Percentiles rank a stretch among this genome's conserved stretches.
These are phyloP conservation scores for Ochropleura plecta DNA, from an alignment of 2,888 invertebrate genomes.

Conservation along the genomic window DNA sequence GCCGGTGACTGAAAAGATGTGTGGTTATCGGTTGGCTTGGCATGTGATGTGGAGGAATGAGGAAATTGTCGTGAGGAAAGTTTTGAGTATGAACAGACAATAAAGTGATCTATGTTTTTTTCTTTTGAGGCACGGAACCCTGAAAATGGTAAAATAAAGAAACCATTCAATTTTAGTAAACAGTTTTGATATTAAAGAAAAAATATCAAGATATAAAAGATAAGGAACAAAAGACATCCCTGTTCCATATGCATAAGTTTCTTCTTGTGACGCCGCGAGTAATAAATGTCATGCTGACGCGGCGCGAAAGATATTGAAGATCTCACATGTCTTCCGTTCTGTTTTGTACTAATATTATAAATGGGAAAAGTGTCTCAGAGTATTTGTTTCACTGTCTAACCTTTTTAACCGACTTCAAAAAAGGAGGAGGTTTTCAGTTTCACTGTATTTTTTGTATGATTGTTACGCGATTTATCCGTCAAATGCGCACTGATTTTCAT, in stretches of 20 bases:
- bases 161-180: not conserved
- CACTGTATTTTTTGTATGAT: no score
- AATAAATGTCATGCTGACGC: constrained; percentile 49
- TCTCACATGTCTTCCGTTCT: constrained; percentile 6
- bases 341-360: not conserved
- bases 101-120: no score
- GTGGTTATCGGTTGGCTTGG: no score
- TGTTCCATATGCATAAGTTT: constrained; percentile 17
- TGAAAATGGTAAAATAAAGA: not conserved
- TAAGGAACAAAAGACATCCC: constrained; percentile 5
- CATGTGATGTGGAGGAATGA: no score
- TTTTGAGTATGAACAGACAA: no score
- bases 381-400: not conserved
- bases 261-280: constrained; percentile 17
- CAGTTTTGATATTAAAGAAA: not conserved
- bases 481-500: no score
- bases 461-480: no score
- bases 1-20: no score
- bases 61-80: no score
- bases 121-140: no score
- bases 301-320: constrained; percentile 31
- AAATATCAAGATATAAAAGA: constrained; percentile 4
- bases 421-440: no score
- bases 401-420: no score
- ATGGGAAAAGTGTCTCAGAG: not conserved